Evolutionary conservation across 2,888 invertebrate genomes (phyloP).

Genomic region (Hydroisotoma schaefferi): DNA sequence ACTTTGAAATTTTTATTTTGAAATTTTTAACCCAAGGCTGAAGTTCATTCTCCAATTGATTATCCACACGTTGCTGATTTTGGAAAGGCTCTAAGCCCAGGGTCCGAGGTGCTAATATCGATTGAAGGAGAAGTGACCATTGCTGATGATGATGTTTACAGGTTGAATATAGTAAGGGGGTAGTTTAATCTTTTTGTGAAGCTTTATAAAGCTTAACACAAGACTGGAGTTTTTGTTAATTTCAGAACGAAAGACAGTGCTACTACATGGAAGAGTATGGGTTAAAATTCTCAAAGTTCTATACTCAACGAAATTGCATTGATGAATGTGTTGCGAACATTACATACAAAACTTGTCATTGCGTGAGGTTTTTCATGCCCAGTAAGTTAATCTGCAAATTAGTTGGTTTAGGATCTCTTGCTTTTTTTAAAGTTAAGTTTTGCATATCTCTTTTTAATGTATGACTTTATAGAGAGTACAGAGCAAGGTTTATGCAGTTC

Average conservation of each 20-base stretch:
- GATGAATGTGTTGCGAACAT: slow-evolving; percentile 33
- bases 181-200: too few species aligned
- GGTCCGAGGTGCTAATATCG: slow-evolving; percentile 31
- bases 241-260: slow-evolving; percentile 32
- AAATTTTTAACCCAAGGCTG: too few species aligned
- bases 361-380: slow-evolving; percentile 35
- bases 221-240: neutral
- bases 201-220: neutral
- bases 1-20: too few species aligned
- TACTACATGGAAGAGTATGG: slow-evolving; percentile 29
- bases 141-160: slow-evolving; percentile 19
- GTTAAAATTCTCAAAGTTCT: slow-evolving; percentile 25
- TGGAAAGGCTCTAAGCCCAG: slow-evolving; percentile 25
- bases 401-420: neutral
- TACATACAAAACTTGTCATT: slow-evolving; percentile 20
- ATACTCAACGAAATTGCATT: slow-evolving; percentile 34
- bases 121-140: slow-evolving; percentile 30
- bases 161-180: slow-evolving; percentile 27
- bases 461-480: too few species aligned
- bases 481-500: too few species aligned
- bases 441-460: too few species aligned
- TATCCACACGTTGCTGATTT: slow-evolving; percentile 26
- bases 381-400: slow-evolving; percentile 6
- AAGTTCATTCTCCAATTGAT: slow-evolving; percentile 16
- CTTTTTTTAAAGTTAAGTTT: slow-evolving; percentile 17